Percentiles rank a stretch among this genome's conserved stretches.
Conservation (phyloP, 2,797 vertebrate genomes). For the Botia kubotai region DNA sequence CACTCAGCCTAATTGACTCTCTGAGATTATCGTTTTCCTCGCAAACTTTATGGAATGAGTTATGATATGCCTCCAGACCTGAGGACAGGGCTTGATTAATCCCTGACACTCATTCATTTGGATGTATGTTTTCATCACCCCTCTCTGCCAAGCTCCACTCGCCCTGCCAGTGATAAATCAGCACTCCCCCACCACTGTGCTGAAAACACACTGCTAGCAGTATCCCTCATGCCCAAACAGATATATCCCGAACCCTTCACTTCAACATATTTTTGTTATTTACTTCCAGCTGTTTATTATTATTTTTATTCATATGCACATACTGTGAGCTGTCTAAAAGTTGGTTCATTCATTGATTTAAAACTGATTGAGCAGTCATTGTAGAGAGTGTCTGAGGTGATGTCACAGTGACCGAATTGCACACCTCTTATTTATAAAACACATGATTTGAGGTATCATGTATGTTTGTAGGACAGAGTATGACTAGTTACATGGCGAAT, state of each 20-base stretch:
- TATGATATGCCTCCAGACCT: slow-evolving; percentile 53
- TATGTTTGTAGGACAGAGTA: too few species aligned
- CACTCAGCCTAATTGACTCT: slow-evolving; percentile 61
- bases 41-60: slow-evolving; percentile 62
- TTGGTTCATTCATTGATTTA: background rate
- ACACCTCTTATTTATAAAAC: background rate
- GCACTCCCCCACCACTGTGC: slow-evolving; percentile 34
- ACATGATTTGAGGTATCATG: background rate
- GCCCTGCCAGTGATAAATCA: slow-evolving; percentile 51
- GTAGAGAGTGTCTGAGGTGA: background rate
- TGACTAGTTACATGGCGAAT: too few species aligned
- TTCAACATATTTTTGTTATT: slow-evolving; percentile 24
- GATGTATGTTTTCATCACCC: slow-evolving; percentile 61
- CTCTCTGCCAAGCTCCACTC: slow-evolving; percentile 51
- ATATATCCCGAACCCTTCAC: slow-evolving; percentile 20
- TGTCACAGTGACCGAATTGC: background rate
- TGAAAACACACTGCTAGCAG: slow-evolving; percentile 11
- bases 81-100: slow-evolving; percentile 60
- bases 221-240: slow-evolving; percentile 19
- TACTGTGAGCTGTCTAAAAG: background rate
- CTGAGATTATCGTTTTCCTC: slow-evolving; percentile 53
- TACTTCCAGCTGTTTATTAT: slow-evolving; percentile 13
- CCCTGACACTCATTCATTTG: slow-evolving; percentile 63
- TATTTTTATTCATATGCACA: background rate
- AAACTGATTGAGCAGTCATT: background rate